A percentile compares a stretch with the other conserved stretches of the same genome.
Evolutionary conservation across 1,140 invertebrate species (phyloP).

Genomic region (Zeugodacus cucurbitae): DNA sequence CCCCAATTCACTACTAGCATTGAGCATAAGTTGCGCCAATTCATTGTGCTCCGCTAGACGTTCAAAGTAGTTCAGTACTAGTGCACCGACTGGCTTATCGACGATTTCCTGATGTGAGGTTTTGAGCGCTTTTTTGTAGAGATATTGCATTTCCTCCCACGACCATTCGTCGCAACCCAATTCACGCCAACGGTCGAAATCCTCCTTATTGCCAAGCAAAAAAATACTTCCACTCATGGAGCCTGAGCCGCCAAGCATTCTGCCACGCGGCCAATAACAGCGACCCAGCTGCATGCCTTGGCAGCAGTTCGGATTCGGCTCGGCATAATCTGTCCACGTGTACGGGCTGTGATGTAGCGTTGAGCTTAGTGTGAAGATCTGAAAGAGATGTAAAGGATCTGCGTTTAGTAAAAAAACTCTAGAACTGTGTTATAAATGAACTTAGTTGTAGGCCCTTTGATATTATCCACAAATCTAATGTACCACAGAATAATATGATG

Average conservation of each 20-base stretch:
- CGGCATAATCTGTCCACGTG: slow-evolving; percentile 48
- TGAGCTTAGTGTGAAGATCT: slow-evolving; percentile 33
- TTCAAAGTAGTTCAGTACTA: slow-evolving; percentile 68
- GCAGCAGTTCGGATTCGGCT: slow-evolving; percentile 51
- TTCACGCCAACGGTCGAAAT: slow-evolving; percentile 85
- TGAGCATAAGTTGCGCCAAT: slow-evolving; percentile 65
- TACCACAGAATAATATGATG: too few species aligned
- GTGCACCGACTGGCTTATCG: slow-evolving; percentile 67
- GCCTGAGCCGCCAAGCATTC: slow-evolving; percentile 85
- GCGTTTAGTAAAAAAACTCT: neutral
- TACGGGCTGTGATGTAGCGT: slow-evolving; percentile 38
- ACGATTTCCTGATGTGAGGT: neutral
- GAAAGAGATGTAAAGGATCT: neutral
- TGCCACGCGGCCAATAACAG: slow-evolving; percentile 77
- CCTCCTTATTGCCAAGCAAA: slow-evolving; percentile 81
- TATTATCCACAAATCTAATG: too few species aligned
- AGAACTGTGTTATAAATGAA: neutral
- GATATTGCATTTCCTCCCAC: slow-evolving; percentile 83
- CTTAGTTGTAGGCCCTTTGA: too few species aligned
- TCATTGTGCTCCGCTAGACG: slow-evolving; percentile 45
- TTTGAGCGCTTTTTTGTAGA: slow-evolving; percentile 60
- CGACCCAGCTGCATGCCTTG: slow-evolving; percentile 59
- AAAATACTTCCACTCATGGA: slow-evolving; percentile 91
- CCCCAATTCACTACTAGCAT: slow-evolving; percentile 55
- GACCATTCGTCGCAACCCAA: slow-evolving; percentile 79